These are phyloP conservation scores for Sminthurinus aureus DNA, from an alignment of 2,888 invertebrate species.

Conservation along the genomic window DNA sequence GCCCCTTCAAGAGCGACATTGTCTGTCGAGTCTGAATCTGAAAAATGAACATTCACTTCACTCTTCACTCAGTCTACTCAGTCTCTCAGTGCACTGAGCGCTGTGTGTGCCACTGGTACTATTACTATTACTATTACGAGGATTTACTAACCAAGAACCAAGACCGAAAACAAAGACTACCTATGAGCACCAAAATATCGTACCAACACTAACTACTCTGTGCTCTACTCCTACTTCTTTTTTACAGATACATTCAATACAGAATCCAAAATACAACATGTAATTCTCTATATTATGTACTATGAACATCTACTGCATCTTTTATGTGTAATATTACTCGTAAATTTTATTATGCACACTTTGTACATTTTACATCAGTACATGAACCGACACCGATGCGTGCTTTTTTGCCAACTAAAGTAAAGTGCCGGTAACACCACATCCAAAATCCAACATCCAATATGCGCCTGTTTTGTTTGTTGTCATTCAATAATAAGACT, in stretches of 20 bases:
- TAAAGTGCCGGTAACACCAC: background rate
- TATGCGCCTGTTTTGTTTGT: too few relatives aligned
- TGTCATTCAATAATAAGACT: too few relatives aligned
- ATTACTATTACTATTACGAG: constrained; percentile 22
- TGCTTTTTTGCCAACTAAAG: background rate
- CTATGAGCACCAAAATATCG: constrained; percentile 7
- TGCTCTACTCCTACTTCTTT: background rate
- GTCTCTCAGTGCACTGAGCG: background rate
- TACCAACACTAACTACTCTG: constrained; percentile 23
- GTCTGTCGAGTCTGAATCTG: constrained; percentile 58
- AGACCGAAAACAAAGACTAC: background rate
- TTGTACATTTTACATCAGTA: background rate
- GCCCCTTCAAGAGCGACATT: constrained; percentile 56
- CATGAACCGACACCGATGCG: background rate
- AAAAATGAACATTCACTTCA: constrained; percentile 58
- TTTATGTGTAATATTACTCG: background rate
- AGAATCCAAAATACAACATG: background rate
- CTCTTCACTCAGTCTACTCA: constrained; percentile 46
- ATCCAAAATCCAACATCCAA: background rate
- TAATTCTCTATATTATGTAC: background rate
- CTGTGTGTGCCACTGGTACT: constrained; percentile 38
- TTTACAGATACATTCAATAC: background rate
- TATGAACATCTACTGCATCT: constrained; percentile 19
- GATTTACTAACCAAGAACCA: background rate
- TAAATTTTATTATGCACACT: background rate